Evolutionary conservation across 2,113 vertebrate genomes (phyloP), one percentile per base, ranked within the genome.

Genomic region (Pteronura brasiliensis): DNA sequence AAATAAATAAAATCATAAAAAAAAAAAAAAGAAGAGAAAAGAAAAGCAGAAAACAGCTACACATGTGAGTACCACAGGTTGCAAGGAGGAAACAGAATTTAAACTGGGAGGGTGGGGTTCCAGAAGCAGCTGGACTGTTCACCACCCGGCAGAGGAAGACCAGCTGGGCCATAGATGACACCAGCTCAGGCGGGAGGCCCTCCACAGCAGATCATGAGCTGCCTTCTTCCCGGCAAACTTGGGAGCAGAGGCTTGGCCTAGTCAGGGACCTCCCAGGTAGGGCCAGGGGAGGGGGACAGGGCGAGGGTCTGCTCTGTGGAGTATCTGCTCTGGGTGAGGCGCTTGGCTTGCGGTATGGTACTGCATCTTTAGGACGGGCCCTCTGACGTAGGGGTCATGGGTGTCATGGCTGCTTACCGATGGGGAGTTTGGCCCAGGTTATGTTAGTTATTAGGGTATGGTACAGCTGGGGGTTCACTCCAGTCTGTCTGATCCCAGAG

Each of bases 271-370:
- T 29, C 4, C 11, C 1, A 2, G 47, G 23, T 18, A 4, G 1
- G 0, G 6, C 18, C 3, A 0, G 15, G 8, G 14, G 44, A 82
- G 17, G 20, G 7, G 39, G 34, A 17, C 10, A n/a, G 13, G 21
- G 39, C 0, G 2, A 79, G 21, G 65, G 1, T 2, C n/a, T 9
- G 27, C 27, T 42, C 31, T 34, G 34, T 34, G 36, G 63, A 77
- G n/a, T 8, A 36, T 23, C 27, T 12, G 14, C 20, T 71, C 49
- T 21, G 76, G 6, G 18, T 61, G 31, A 74, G 29, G 63, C 3
- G 29, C 36, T 49, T 74, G 4, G n/a, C 29, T 77, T 49, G 23
- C 31, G 17, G 31, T 39, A 36, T 69, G 31, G 27, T 42, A 55
- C 36, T 85, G 67, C 13, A 3, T 20, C 12, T 71, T 25, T 36